phyloP scores from a whole-genome alignment of 2,888 invertebrate species.

The Cancer borealis region DNA sequence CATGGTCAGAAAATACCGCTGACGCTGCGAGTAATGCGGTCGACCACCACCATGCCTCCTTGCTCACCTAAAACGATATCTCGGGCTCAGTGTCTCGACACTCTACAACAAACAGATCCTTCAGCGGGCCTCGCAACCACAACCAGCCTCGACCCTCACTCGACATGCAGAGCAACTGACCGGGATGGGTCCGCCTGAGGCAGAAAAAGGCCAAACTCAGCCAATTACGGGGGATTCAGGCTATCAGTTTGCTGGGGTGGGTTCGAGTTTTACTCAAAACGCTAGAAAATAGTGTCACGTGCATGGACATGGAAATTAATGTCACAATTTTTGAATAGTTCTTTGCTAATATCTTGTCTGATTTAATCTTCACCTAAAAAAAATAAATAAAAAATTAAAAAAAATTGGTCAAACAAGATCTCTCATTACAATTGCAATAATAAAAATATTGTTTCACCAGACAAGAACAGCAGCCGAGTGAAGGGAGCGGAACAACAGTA shows the following conservation, averaged over 20 bases:
- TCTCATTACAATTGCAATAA: not conserved
- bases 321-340: not conserved
- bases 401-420: not conserved
- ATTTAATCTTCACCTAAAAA: not conserved
- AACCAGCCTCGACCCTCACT: not conserved
- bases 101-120: not conserved
- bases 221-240: not conserved
- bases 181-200: not conserved
- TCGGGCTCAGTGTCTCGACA: not conserved
- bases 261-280: not conserved
- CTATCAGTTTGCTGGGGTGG: not conserved
- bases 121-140: not conserved
- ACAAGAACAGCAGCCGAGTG: not conserved
- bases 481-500: not conserved
- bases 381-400: not conserved
- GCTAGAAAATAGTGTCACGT: not conserved
- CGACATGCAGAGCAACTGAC: not conserved
- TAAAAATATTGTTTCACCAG: not conserved
- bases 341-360: not conserved
- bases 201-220: not conserved
- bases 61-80: not conserved
- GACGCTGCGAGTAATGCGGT: not conserved
- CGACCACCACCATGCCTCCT: not conserved
- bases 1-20: not conserved
- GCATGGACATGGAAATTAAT: not conserved